A percentile compares a stretch with the other conserved stretches of the same genome.
These are phyloP conservation scores for Druon quercuslanigerum DNA, from an alignment of 1,140 invertebrate species.

Conservation along the genomic window DNA sequence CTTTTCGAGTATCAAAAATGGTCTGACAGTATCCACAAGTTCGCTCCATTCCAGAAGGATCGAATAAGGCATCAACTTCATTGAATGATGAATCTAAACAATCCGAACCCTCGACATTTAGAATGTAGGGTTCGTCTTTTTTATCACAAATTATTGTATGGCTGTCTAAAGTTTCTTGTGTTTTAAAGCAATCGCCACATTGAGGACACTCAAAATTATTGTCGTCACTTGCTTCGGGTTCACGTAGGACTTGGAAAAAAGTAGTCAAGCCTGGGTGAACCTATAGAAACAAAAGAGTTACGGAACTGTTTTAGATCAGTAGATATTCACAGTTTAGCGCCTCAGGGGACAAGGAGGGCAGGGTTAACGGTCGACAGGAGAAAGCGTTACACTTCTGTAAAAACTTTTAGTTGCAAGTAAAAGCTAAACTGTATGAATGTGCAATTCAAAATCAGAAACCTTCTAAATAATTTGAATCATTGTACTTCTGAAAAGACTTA, in stretches of 20 bases:
- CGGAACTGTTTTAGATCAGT: too few relatives aligned
- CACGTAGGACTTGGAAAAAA: constrained; percentile 47
- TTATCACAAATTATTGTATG: constrained; percentile 48
- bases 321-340: too few relatives aligned
- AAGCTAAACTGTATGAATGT: too few relatives aligned
- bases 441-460: too few relatives aligned
- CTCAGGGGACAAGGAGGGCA: too few relatives aligned
- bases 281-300: too few relatives aligned
- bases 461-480: too few relatives aligned
- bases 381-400: too few relatives aligned
- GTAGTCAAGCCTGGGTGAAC: constrained; percentile 48
- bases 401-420: too few relatives aligned
- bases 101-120: constrained; percentile 10
- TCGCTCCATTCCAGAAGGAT: constrained; percentile 38
- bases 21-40: constrained; percentile 63
- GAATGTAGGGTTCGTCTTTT: background rate
- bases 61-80: background rate
- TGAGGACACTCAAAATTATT: constrained; percentile 39
- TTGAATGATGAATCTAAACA: background rate
- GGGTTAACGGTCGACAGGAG: too few relatives aligned
- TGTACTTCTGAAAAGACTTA: too few relatives aligned
- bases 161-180: constrained; percentile 50
- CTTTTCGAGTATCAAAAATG: constrained; percentile 55
- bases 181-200: constrained; percentile 49
- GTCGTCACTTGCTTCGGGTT: constrained; percentile 32